phyloP scores from a whole-genome alignment of 2,797 vertebrate species.

The Falco columbarius region DNA sequence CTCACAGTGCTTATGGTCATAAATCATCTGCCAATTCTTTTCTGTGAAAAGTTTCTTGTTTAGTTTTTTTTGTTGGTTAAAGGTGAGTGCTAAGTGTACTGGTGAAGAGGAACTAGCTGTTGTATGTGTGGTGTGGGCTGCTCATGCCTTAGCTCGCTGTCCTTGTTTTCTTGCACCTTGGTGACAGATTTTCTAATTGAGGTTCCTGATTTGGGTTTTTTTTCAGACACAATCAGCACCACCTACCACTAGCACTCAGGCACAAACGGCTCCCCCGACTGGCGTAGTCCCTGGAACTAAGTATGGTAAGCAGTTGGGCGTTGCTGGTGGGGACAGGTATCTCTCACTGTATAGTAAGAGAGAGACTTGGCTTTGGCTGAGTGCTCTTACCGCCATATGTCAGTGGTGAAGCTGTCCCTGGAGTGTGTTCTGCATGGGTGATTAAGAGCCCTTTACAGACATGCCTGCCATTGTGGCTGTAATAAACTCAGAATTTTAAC shows the following conservation, averaged over 20 bases:
- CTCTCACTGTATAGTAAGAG: not conserved
- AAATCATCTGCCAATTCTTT: not conserved
- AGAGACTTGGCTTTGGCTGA: not conserved
- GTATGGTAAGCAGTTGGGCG: slow-evolving; percentile 72
- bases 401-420: slow-evolving; percentile 20
- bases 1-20: not conserved
- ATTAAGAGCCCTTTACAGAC: not conserved
- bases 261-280: slow-evolving; percentile 71
- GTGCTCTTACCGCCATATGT: not conserved
- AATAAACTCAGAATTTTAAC: not conserved
- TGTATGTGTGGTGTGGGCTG: not conserved
- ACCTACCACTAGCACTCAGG: slow-evolving; percentile 77
- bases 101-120: not conserved
- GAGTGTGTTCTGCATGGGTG: not conserved
- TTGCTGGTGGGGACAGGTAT: not conserved
- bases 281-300: slow-evolving; percentile 81
- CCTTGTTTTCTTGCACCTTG: not conserved
- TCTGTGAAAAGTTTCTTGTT: not conserved
- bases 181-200: not conserved
- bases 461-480: not conserved
- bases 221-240: slow-evolving; percentile 79
- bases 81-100: not conserved
- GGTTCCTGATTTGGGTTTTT: slow-evolving; percentile 25
- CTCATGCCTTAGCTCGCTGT: not conserved
- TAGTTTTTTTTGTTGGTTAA: not conserved